These are phyloP conservation scores for Stichodactyla mertensii DNA, from an alignment of 64 coral and sea anemone species.

Conservation along the genomic window DNA sequence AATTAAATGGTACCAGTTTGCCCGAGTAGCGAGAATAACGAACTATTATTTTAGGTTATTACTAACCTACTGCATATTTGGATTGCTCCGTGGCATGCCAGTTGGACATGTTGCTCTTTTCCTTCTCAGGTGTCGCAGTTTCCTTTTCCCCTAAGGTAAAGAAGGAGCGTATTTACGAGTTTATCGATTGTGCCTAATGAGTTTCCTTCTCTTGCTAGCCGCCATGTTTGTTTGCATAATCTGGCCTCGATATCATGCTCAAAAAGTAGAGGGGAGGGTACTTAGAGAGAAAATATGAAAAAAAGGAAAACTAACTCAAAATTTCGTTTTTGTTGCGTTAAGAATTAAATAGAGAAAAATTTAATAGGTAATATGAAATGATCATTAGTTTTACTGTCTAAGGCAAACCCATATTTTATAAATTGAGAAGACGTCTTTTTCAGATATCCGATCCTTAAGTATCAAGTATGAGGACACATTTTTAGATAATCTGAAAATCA, in stretches of 20 bases:
- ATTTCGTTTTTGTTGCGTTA: too few relatives aligned
- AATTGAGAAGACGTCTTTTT: too few relatives aligned
- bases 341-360: too few relatives aligned
- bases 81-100: slow-evolving; percentile 72
- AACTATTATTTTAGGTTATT: neutral
- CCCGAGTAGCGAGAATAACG: neutral
- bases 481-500: too few relatives aligned
- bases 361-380: too few relatives aligned
- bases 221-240: slow-evolving; percentile 19
- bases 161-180: slow-evolving; percentile 17
- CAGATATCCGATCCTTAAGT: too few relatives aligned
- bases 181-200: neutral
- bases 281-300: neutral
- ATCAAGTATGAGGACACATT: too few relatives aligned
- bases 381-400: too few relatives aligned
- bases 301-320: neutral
- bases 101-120: neutral
- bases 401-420: too few relatives aligned
- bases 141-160: neutral
- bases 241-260: slow-evolving; percentile 1
- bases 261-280: neutral
- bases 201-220: neutral
- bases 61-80: slow-evolving; percentile 93
- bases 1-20: neutral
- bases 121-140: neutral